Percentiles rank a stretch among this genome's conserved stretches.
Evolutionary conservation across 1,140 invertebrate genomes (phyloP).

Genomic region (Drosophila azteca): DNA sequence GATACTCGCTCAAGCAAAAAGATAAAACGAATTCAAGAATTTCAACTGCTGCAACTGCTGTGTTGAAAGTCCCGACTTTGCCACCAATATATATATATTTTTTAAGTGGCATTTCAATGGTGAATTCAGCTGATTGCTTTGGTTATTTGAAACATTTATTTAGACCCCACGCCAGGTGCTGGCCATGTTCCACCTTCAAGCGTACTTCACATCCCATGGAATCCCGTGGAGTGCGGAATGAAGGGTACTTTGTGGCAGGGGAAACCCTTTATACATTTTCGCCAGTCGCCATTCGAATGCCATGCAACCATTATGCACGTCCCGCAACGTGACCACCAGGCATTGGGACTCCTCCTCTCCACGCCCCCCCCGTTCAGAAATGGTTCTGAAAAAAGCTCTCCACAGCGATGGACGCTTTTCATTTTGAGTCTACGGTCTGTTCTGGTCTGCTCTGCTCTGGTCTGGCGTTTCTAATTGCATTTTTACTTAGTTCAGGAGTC

Average conservation of each 20-base stretch:
- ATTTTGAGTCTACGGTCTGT: conserved; percentile 38
- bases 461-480: conserved; percentile 72
- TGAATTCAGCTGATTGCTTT: background rate
- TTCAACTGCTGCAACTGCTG: too few relatives aligned
- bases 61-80: too few relatives aligned
- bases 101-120: too few relatives aligned
- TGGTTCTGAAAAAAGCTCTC: background rate
- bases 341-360: background rate
- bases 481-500: conserved; percentile 69
- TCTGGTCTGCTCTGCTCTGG: conserved; percentile 7
- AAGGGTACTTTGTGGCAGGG: conserved; percentile 24
- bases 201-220: conserved; percentile 4
- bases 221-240: conserved; percentile 3
- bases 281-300: conserved; percentile 15
- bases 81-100: too few relatives aligned
- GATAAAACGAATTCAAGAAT: too few relatives aligned
- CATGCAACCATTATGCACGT: conserved; percentile 62
- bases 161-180: conserved; percentile 20
- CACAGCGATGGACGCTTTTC: conserved; percentile 44
- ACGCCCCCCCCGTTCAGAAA: too few relatives aligned
- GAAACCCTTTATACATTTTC: conserved; percentile 17
- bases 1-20: too few relatives aligned
- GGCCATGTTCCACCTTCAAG: conserved; percentile 20
- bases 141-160: conserved; percentile 18
- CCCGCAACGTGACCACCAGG: conserved; percentile 40